phyloP scores from a whole-genome alignment of 1,140 invertebrate species.

The Drosophila sechellia region DNA sequence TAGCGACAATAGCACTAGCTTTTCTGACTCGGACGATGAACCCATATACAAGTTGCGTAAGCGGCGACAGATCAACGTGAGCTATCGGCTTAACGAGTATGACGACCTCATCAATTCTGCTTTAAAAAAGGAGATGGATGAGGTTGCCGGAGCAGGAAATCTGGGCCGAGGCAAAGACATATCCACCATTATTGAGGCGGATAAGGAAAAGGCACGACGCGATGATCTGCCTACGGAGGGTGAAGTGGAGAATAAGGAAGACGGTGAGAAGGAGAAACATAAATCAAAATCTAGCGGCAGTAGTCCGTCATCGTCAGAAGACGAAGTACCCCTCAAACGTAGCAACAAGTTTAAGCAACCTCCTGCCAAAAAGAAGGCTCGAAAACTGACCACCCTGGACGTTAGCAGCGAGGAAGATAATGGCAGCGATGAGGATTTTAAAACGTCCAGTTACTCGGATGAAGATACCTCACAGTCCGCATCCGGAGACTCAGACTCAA shows the following conservation, averaged over 20 bases:
- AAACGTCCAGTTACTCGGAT: constrained; percentile 85
- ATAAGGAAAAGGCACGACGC: constrained; percentile 87
- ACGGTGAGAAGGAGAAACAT: constrained; percentile 58
- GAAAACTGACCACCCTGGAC: constrained; percentile 92
- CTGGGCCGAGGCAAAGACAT: constrained; percentile 95
- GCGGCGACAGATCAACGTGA: constrained; percentile 90
- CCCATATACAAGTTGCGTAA: constrained; percentile 93
- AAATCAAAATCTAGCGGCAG: constrained; percentile 32
- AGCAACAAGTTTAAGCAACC: constrained; percentile 57
- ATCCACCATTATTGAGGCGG: constrained; percentile 93
- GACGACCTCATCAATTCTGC: constrained; percentile 97
- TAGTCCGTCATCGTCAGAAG: constrained; percentile 42
- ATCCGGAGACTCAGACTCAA: constrained; percentile 77
- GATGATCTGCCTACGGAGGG: constrained; percentile 85
- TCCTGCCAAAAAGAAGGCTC: constrained; percentile 87
- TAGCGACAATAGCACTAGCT: constrained; percentile 84
- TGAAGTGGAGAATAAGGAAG: constrained; percentile 85
- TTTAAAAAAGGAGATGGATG: constrained; percentile 92
- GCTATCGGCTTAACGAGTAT: constrained; percentile 95
- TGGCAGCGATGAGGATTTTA: constrained; percentile 94
- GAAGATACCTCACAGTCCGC: constrained; percentile 71
- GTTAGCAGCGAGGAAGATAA: constrained; percentile 93
- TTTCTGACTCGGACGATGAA: constrained; percentile 87
- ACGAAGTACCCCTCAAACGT: constrained; percentile 53
- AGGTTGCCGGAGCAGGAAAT: constrained; percentile 90